Conservation (phyloP, 2,888 invertebrate genomes). For the Oligia strigilis region DNA sequence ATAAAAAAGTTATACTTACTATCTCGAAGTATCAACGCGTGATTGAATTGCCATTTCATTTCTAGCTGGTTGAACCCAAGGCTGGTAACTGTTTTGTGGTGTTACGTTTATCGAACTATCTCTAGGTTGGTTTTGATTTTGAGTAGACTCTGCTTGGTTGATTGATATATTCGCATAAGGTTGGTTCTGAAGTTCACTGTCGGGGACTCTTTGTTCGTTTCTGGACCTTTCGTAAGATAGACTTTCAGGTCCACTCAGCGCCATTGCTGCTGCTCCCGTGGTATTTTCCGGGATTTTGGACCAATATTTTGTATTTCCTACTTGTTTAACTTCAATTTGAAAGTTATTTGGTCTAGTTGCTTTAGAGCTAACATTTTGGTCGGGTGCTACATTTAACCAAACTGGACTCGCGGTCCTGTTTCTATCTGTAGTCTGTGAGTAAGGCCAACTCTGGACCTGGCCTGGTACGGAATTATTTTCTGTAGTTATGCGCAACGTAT, state of each 20-base stretch:
- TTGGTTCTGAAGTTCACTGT: conserved; percentile 14
- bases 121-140: neutral
- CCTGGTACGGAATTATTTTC: conserved; percentile 1
- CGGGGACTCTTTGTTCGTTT: neutral
- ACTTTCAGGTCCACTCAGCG: neutral
- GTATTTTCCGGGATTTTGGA: conserved; percentile 39
- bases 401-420: neutral
- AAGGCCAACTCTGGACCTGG: conserved; percentile 15
- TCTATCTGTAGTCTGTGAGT: conserved; percentile 13
- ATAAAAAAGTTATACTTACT: conserved; percentile 30
- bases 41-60: neutral
- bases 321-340: conserved; percentile 17
- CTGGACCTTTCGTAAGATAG: conserved; percentile 11
- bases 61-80: neutral
- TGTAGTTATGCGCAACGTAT: neutral
- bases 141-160: neutral
- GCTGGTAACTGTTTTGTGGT: conserved; percentile 5
- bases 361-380: neutral
- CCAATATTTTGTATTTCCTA: conserved; percentile 35
- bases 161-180: conserved; percentile 3
- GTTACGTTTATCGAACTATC: conserved; percentile 28
- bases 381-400: conserved; percentile 9
- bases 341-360: conserved; percentile 2
- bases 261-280: neutral
- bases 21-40: conserved; percentile 5